Evolutionary conservation across 2,797 vertebrate species (phyloP), one percentile per base, ranked within the genome.

Genomic region (Philypnodon macrostomus): DNA sequence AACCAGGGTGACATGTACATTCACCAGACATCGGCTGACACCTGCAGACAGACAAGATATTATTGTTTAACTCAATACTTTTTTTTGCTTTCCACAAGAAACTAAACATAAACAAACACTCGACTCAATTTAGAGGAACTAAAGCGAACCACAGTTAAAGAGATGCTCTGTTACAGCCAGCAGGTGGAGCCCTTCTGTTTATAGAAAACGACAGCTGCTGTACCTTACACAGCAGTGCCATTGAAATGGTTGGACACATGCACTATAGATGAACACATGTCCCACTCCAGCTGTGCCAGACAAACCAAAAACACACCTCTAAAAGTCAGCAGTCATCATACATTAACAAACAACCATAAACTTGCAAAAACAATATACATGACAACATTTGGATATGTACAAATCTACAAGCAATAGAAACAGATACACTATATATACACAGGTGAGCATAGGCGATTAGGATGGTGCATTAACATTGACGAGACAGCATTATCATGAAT

Each of bases 1-100:
- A 95, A 51, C 96, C 96, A 0, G 92, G 81, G 65, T 75, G 86
- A 83, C 96, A 98, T 26, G 86, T 83, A 66, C 96, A 98, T 81
- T 97, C 94, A 21, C 96, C 96, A 68, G 95, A 95, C 92, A 97
- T 92, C 9, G 96, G 95, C 77, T 98, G 96, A 87, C 96, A 99
- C 90, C 96, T 99, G 90, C 67, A 47, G 55, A 53, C 31, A 38
- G 47, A 72, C 7, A 49, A 19, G n/a, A 11, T 7, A 11, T 17
- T 15, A 2, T 26, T 30, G 31, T 44, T 12, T 7, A 30, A 6
- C 15, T 44, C 9, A 4, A n/a, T 29, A n/a, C n/a, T n/a, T n/a
- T 29, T 16, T 23, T 23, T 23, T 23, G 21, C 21, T 23, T 23
- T 3, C 21, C 21, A 23, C 21, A 3, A 23, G 21, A 23, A 23